These are phyloP conservation scores for Dunckerocampus dactyliophorus DNA, from an alignment of 2,113 vertebrate genomes.

Conservation along the genomic window DNA sequence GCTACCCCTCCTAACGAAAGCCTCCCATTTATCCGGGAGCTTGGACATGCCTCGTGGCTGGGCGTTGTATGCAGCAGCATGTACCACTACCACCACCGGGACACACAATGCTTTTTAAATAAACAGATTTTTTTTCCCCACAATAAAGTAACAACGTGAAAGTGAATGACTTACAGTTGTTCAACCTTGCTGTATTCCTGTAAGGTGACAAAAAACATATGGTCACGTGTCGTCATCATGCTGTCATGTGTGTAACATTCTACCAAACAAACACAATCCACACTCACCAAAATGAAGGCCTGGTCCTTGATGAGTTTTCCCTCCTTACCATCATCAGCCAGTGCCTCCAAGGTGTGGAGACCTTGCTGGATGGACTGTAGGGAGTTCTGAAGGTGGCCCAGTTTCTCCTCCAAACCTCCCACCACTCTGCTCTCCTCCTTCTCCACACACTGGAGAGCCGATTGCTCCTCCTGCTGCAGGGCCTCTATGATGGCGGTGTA, in stretches of 20 bases:
- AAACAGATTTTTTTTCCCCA: background rate
- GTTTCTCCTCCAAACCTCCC: slow-evolving; percentile 61
- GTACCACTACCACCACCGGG: too few relatives aligned
- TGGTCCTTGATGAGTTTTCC: slow-evolving; percentile 61
- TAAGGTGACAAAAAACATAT: slow-evolving; percentile 7
- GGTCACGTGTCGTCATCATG: background rate
- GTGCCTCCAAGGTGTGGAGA: slow-evolving; percentile 54
- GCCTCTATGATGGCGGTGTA: slow-evolving; percentile 67
- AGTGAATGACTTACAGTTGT: slow-evolving; percentile 59
- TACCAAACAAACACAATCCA: background rate
- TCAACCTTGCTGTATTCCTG: slow-evolving; percentile 71
- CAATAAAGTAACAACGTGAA: background rate
- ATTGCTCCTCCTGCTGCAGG: slow-evolving; percentile 69
- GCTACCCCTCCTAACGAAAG: too few relatives aligned
- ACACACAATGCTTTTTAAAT: background rate
- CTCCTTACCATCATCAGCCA: slow-evolving; percentile 57
- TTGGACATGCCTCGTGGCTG: too few relatives aligned
- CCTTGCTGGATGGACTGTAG: slow-evolving; percentile 55
- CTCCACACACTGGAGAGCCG: slow-evolving; percentile 57
- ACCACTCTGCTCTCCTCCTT: slow-evolving; percentile 64
- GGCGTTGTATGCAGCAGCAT: too few relatives aligned
- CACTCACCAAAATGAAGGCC: slow-evolving; percentile 69
- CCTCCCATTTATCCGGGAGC: too few relatives aligned
- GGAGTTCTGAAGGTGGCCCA: slow-evolving; percentile 47
- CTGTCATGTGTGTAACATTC: background rate